phyloP scores from a whole-genome alignment of 2,888 invertebrate species.

The Sarcophaga subvicina region DNA sequence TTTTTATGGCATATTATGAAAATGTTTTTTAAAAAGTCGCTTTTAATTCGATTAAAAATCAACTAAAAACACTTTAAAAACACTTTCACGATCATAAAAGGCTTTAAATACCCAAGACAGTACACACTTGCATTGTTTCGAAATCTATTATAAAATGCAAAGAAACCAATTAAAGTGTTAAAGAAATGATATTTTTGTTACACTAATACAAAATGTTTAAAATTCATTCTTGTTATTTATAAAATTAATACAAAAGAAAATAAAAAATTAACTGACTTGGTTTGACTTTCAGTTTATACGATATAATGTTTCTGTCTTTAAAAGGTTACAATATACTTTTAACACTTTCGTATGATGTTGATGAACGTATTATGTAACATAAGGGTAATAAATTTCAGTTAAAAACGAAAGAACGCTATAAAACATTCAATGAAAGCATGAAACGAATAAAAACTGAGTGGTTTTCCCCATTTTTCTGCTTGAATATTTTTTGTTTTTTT shows the following conservation, averaged over 20 bases:
- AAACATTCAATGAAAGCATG: conserved; percentile 10
- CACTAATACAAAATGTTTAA: conserved; percentile 1
- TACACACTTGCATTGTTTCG: background rate
- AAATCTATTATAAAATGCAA: conserved; percentile 12
- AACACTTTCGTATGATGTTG: background rate
- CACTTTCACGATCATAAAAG: conserved; percentile 26
- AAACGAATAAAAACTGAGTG: conserved; percentile 1
- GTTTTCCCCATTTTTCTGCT: background rate
- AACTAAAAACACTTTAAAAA: conserved; percentile 46
- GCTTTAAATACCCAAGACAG: too few relatives aligned
- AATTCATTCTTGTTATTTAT: background rate
- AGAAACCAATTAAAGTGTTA: conserved; percentile 6
- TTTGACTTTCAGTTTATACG: background rate
- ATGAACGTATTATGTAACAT: background rate
- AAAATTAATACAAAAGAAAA: background rate
- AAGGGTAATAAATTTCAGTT: conserved; percentile 10
- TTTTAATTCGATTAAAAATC: conserved; percentile 36
- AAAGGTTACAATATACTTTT: background rate
- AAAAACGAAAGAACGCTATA: conserved; percentile 2
- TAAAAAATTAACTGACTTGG: background rate
- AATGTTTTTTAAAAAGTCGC: background rate
- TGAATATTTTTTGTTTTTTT: background rate
- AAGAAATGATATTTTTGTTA: background rate
- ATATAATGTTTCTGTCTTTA: background rate
- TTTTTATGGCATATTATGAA: background rate